These are phyloP conservation scores for Ooceraea biroi DNA, from an alignment of 1,140 invertebrate genomes.

Conservation along the genomic window DNA sequence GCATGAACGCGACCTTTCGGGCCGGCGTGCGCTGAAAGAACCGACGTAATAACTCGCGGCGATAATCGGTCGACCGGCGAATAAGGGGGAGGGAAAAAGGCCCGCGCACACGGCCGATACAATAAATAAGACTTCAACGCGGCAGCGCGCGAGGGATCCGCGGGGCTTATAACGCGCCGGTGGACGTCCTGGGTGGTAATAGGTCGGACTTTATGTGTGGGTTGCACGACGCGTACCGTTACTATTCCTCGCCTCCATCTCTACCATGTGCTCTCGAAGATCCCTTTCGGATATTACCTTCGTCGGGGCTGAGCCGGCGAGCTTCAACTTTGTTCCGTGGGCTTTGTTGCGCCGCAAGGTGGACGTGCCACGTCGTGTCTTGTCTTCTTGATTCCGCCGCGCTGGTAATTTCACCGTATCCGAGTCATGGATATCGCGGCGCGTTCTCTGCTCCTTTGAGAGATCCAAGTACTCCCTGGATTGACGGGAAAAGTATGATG, in stretches of 20 bases:
- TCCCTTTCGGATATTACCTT: conserved; percentile 43
- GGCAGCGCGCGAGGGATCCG: conserved; percentile 64
- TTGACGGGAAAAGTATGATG: not conserved
- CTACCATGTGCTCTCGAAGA: not conserved
- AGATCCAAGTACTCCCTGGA: not conserved
- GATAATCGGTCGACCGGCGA: conserved; percentile 70
- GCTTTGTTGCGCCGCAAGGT: not conserved
- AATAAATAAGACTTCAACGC: conserved; percentile 80
- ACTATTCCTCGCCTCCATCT: conserved; percentile 57
- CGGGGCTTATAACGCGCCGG: conserved; percentile 58
- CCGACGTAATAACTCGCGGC: conserved; percentile 78
- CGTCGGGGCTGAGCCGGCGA: not conserved
- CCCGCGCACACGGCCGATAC: conserved; percentile 60
- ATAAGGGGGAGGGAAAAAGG: conserved; percentile 34
- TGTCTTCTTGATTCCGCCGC: not conserved
- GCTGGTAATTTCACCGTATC: not conserved
- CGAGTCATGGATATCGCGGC: too few relatives aligned
- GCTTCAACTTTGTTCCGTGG: not conserved
- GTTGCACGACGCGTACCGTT: conserved; percentile 58
- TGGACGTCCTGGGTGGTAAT: conserved; percentile 77
- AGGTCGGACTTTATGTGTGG: conserved; percentile 70
- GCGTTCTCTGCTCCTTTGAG: not conserved
- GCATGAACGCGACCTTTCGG: conserved; percentile 75
- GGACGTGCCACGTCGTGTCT: not conserved
- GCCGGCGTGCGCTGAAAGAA: conserved; percentile 73